These are phyloP conservation scores for Oscheius sp. DNA, from an alignment of 2,888 invertebrate genomes.

Conservation along the genomic window DNA sequence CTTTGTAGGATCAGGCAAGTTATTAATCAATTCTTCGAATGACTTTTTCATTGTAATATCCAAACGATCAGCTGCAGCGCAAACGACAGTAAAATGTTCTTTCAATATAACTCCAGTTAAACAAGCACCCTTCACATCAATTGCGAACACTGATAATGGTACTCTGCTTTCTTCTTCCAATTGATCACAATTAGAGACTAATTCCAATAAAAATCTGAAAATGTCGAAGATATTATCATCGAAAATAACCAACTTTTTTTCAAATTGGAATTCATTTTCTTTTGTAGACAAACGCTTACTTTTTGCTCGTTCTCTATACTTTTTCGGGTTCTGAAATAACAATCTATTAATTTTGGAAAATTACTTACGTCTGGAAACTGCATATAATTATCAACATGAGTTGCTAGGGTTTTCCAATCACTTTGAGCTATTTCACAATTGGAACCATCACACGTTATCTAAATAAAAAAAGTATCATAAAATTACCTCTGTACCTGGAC, in stretches of 20 bases:
- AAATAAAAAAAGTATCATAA: conserved; percentile 9
- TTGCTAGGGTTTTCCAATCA: conserved; percentile 45
- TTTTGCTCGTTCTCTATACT: conserved; percentile 9
- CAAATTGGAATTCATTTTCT: not conserved
- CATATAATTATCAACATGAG: conserved; percentile 45
- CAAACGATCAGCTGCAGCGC: not conserved
- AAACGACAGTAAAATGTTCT: not conserved
- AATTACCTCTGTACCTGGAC: conserved; percentile 47
- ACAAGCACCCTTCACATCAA: conserved; percentile 10
- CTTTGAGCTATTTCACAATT: conserved; percentile 28
- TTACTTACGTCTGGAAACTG: too few relatives aligned
- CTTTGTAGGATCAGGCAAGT: not conserved
- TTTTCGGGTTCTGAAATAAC: conserved; percentile 34
- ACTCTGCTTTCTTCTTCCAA: not conserved
- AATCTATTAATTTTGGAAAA: not conserved
- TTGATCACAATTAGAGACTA: conserved; percentile 17
- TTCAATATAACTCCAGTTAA: conserved; percentile 2
- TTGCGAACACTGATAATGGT: not conserved
- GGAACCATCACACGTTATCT: conserved; percentile 22
- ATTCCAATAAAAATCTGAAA: conserved; percentile 10
- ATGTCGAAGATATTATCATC: not conserved
- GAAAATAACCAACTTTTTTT: conserved; percentile 3
- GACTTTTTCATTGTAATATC: not conserved
- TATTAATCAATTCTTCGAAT: not conserved
- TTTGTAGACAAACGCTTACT: not conserved